Evolutionary conservation across 2,888 invertebrate species (phyloP).

Genomic region (Standfussiana lucernea): DNA sequence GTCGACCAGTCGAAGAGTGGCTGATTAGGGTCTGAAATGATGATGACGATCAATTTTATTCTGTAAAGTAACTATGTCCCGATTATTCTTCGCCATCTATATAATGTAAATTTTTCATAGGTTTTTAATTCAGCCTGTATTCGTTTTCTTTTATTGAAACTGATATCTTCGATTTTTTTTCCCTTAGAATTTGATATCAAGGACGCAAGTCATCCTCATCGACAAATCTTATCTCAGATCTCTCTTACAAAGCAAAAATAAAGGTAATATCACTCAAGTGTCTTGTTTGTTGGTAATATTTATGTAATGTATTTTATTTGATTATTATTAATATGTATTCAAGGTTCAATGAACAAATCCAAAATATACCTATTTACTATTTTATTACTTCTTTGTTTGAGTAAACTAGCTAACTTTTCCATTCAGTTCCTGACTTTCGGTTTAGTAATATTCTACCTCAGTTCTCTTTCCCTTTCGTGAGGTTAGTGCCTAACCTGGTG

Average conservation of each 20-base stretch:
- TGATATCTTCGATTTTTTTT: constrained; percentile 25
- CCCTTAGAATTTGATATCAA: background rate
- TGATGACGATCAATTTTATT: background rate
- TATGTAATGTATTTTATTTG: constrained; percentile 23
- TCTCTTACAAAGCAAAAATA: no score
- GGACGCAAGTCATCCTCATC: background rate
- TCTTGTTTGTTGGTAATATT: constrained; percentile 17
- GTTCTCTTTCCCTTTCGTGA: no score
- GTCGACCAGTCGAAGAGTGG: background rate
- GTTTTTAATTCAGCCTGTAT: constrained; percentile 22
- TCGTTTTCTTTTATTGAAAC: background rate
- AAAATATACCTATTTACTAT: background rate
- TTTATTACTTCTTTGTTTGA: background rate
- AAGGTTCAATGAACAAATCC: background rate
- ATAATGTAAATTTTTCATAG: background rate
- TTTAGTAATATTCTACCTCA: no score
- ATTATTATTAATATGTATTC: background rate
- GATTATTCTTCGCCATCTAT: background rate
- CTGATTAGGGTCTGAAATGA: background rate
- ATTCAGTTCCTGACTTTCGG: background rate
- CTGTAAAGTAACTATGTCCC: background rate
- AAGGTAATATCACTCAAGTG: constrained; percentile 45
- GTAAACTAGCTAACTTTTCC: background rate
- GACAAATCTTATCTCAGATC: constrained; percentile 26
- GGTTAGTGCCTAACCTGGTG: no score